Base-by-base conservation (phyloP, 1,140 invertebrate species). In the Pogonognathellus flavescens region DNA sequence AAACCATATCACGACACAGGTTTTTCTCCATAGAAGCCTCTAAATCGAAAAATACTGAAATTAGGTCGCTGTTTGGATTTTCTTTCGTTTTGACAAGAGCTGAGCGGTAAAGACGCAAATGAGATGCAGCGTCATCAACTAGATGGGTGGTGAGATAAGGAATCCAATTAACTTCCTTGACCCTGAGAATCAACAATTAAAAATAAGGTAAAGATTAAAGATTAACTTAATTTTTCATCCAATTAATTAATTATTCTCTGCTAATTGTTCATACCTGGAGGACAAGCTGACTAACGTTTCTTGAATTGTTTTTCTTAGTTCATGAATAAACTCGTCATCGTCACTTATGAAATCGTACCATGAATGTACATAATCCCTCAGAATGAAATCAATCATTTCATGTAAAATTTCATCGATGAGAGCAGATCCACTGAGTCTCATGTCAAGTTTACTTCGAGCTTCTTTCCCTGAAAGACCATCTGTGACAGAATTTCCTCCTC, bases 121-220 rank as follows among this genome's bases (percentile, higher is more conserved):
- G 97, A 20, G 95, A 95, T 7, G 96, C 96, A 86, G 96, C 93
- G 92, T 97, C 96, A 91, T 98, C 96, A 7, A 97, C 95, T 83
- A 98, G 92, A 84, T 94, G 92, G 52, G 95, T 96, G 31, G 96
- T 97, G 80, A 98, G 92, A 88, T 96, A 94, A 16, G 95, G 94
- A 89, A 97, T 95, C 96, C 96, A 97, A 91, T 98, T 95, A 6
- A 97, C 94, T 89, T 95, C 93, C 92, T 97, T 96, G 52, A 97
- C 93, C 90, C 96, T 96, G 62, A 66, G 25, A 11, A 31, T 20
- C 1, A 85, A 22, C 80, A 59, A 80, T 80, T 11, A 57, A 3
- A 0, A 55, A 76, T 52, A 8, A 4, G 7, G 22, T 22, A 66
- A 22, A 10, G 7, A 62, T 14, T 20, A n/a, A 50, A 41, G 7